Evolutionary conservation across 2,797 vertebrate species (phyloP).

Genomic region (Hyperoplus immaculatus): DNA sequence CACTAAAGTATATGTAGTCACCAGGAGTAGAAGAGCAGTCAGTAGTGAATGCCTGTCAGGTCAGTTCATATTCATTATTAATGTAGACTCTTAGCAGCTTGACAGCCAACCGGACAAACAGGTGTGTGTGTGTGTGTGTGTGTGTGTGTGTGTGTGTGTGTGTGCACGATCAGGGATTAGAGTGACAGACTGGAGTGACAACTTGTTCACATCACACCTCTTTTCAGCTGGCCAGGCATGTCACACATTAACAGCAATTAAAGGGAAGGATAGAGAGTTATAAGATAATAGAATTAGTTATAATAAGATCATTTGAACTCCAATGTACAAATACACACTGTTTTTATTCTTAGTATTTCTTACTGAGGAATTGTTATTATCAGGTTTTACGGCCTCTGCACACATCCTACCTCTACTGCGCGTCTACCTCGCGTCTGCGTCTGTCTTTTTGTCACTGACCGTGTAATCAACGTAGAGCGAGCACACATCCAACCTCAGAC

Average conservation of each 20-base stretch:
- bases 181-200: slow-evolving; percentile 58
- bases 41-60: slow-evolving; percentile 15
- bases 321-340: no score
- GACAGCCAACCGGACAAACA: slow-evolving; percentile 35
- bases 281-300: no score
- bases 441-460: neutral
- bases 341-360: neutral
- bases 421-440: no score
- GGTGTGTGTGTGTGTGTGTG: slow-evolving; percentile 49
- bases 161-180: slow-evolving; percentile 30
- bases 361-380: neutral
- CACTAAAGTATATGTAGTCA: slow-evolving; percentile 1
- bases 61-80: slow-evolving; percentile 32
- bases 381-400: neutral
- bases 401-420: neutral
- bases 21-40: slow-evolving; percentile 24
- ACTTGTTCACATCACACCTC: slow-evolving; percentile 33
- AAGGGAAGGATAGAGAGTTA: neutral
- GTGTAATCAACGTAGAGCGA: no score
- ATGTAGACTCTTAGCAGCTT: slow-evolving; percentile 28
- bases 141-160: slow-evolving; percentile 53
- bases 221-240: slow-evolving; percentile 28
- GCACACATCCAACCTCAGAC: no score
- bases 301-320: no score
- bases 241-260: slow-evolving; percentile 29